phyloP scores from a whole-genome alignment of 2,797 vertebrate genomes.

The Melanotaenia boesemani region DNA sequence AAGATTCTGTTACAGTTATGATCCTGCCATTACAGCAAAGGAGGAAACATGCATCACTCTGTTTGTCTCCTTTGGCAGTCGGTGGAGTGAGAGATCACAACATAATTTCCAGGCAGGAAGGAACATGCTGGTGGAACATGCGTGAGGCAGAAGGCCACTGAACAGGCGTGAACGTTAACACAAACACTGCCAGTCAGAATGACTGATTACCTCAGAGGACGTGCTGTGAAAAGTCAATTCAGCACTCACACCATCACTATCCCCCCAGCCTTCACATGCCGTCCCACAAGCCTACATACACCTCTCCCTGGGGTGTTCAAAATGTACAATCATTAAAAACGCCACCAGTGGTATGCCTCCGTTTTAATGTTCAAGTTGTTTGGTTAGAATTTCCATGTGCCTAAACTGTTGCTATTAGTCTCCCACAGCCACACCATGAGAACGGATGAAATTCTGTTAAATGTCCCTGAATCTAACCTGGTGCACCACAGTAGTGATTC shows the following conservation, averaged over 20 bases:
- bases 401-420: slow-evolving; percentile 57
- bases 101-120: slow-evolving; percentile 77
- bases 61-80: slow-evolving; percentile 51
- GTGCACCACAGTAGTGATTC: slow-evolving; percentile 14
- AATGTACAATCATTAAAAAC: slow-evolving; percentile 81
- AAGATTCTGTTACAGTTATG: slow-evolving; percentile 58
- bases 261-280: slow-evolving; percentile 53
- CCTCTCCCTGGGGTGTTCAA: slow-evolving; percentile 74
- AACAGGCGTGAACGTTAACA: slow-evolving; percentile 74
- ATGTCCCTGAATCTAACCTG: slow-evolving; percentile 27
- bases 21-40: slow-evolving; percentile 39
- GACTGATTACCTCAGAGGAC: slow-evolving; percentile 80
- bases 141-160: slow-evolving; percentile 59
- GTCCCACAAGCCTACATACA: slow-evolving; percentile 54
- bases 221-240: slow-evolving; percentile 83
- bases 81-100: slow-evolving; percentile 66
- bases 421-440: slow-evolving; percentile 43
- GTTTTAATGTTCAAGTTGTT: slow-evolving; percentile 62
- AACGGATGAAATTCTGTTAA: slow-evolving; percentile 38
- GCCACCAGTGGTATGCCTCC: slow-evolving; percentile 60
- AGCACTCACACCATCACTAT: slow-evolving; percentile 63
- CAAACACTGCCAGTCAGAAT: slow-evolving; percentile 83
- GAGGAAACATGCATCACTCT: slow-evolving; percentile 48
- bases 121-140: slow-evolving; percentile 67
- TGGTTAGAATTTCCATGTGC: slow-evolving; percentile 48